phyloP scores from a whole-genome alignment of 2,888 invertebrate genomes.

The Parasteatoda lunata region DNA sequence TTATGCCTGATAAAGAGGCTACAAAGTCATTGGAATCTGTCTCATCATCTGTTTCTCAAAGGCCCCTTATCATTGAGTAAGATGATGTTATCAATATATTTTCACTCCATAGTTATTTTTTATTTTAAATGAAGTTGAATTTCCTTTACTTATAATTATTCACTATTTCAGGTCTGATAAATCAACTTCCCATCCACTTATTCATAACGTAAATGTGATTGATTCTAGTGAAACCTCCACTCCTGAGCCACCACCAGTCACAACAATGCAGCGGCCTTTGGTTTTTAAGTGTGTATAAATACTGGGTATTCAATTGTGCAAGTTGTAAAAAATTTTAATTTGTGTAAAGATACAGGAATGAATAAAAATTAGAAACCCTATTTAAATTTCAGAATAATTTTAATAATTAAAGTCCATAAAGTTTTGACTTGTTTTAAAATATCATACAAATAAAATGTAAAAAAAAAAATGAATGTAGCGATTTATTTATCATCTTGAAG shows the following conservation, averaged over 20 bases:
- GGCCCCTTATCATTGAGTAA: conserved; percentile 57
- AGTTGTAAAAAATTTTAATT: too few relatives aligned
- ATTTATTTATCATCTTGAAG: too few relatives aligned
- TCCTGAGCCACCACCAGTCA: conserved; percentile 23
- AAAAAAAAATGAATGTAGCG: too few relatives aligned
- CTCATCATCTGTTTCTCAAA: conserved; percentile 38
- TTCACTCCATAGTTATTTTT: conserved; percentile 6
- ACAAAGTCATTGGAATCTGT: conserved; percentile 19
- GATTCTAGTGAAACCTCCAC: neutral
- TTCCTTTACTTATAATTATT: neutral
- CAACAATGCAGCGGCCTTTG: conserved; percentile 49
- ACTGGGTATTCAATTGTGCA: neutral
- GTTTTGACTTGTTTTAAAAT: too few relatives aligned
- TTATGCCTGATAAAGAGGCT: neutral
- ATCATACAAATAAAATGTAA: too few relatives aligned
- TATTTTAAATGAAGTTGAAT: neutral
- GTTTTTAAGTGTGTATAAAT: conserved; percentile 42
- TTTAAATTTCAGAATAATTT: too few relatives aligned
- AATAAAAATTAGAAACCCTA: too few relatives aligned
- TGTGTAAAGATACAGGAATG: too few relatives aligned
- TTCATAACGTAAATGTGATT: neutral
- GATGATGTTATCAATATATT: neutral
- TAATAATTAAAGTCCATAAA: too few relatives aligned
- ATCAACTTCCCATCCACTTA: conserved; percentile 12
- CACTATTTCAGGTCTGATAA: conserved; percentile 35